Evolutionary conservation across 2,113 vertebrate genomes (phyloP).

Genomic region (Zosterops japonicus): DNA sequence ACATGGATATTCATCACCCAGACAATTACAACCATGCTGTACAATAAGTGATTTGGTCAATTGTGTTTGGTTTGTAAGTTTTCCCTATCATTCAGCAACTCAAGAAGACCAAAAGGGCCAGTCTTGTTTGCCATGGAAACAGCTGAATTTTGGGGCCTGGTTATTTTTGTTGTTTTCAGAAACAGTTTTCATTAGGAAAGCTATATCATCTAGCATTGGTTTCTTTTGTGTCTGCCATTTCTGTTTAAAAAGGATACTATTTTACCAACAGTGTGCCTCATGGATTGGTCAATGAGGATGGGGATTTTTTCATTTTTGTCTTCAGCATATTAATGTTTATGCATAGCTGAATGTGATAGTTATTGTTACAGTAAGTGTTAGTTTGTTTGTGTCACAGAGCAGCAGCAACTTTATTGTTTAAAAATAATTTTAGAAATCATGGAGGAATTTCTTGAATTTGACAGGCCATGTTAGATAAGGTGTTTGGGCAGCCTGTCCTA

Average conservation of each 20-base stretch:
- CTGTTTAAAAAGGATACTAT: conserved; percentile 4
- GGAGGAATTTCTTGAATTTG: neutral
- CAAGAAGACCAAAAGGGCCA: neutral
- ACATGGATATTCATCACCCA: neutral
- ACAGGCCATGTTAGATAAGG: neutral
- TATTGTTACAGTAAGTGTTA: neutral
- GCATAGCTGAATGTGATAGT: neutral
- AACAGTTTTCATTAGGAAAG: conserved; percentile 4
- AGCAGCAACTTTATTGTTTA: neutral
- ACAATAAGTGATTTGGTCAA: neutral
- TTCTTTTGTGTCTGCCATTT: conserved; percentile 38
- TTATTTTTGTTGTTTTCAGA: neutral
- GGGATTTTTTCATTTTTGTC: conserved; percentile 15
- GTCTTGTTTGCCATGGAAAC: neutral
- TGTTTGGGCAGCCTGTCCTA: neutral
- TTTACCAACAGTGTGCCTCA: conserved; percentile 63
- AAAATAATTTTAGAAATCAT: neutral
- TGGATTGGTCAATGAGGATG: conserved; percentile 3
- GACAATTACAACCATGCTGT: neutral
- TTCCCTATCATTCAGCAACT: conserved; percentile 41
- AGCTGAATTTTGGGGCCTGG: neutral
- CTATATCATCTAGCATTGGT: neutral
- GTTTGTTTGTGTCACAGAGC: neutral
- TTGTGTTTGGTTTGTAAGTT: conserved; percentile 27
- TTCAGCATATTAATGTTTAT: conserved; percentile 9